A percentile compares a stretch with the other conserved stretches of the same genome.
Evolutionary conservation across 2,797 vertebrate genomes (phyloP).

Genomic region (Apogon talboti): DNA sequence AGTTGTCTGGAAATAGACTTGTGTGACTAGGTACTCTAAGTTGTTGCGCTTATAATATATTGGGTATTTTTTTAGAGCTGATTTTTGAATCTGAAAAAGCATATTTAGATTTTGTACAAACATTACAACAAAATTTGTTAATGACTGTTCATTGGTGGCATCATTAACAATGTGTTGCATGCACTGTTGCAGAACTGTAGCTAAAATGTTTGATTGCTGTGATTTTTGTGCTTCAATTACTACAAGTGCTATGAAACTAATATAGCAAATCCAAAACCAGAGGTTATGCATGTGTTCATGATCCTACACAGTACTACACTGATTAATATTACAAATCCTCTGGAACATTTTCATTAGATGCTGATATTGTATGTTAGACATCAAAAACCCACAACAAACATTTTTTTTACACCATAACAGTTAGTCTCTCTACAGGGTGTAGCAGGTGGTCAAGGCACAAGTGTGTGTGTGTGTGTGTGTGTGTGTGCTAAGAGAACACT

Average conservation of each 20-base stretch:
- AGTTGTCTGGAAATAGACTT: constrained; percentile 8
- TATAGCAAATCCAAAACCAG: too few relatives aligned
- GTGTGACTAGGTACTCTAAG: constrained; percentile 9
- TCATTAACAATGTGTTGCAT: neutral
- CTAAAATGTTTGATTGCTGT: neutral
- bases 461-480: constrained; percentile 51
- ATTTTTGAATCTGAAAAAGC: constrained; percentile 1
- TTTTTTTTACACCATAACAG: constrained; percentile 6
- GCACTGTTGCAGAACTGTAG: neutral
- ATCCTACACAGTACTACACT: too few relatives aligned
- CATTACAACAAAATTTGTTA: constrained; percentile 12
- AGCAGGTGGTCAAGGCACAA: constrained; percentile 46
- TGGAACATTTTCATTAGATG: too few relatives aligned
- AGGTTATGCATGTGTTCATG: too few relatives aligned
- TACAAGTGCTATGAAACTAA: too few relatives aligned
- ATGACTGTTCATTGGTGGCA: neutral
- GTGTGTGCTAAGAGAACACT: constrained; percentile 52
- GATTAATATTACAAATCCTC: too few relatives aligned
- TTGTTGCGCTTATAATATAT: constrained; percentile 6
- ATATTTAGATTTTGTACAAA: neutral
- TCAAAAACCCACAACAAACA: too few relatives aligned
- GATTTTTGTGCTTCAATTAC: too few relatives aligned
- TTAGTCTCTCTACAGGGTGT: constrained; percentile 7
- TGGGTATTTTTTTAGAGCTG: constrained; percentile 7
- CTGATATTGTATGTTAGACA: too few relatives aligned